Evolutionary conservation across 2,888 invertebrate genomes (phyloP), one percentile per base, ranked within the genome.

Genomic region (Monochamus alternatus): DNA sequence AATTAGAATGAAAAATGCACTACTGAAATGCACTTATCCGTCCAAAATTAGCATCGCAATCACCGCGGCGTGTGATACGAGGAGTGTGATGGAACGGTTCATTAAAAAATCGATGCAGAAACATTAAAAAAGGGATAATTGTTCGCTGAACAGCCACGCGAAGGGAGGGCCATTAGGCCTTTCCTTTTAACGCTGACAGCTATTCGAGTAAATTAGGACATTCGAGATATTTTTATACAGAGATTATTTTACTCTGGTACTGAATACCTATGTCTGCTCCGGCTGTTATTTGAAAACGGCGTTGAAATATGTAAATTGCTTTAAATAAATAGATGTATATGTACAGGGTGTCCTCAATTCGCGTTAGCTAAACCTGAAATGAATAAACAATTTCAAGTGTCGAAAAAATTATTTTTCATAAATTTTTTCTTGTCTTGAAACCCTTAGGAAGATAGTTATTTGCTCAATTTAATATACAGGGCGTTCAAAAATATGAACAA

Each of bases 1-100:
- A 75, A 71, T 75, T 68, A 73, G 62, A 70, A 64, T 70, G 59
- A 67, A 74, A 74, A 74, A 74, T 66, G 47, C 65, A 75, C 7
- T 38, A 38, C 62, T 32, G 59, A 55, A 69, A 67, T 72, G 68
- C 64, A 73, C 38, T 60, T 58, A 43, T 47, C 66, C 47, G 55
- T 66, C 66, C 52, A 31, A 52, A 66, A 66, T 66, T 66, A 66
- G n/a, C 10, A 44, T 65, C 30, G 22, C 38, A 32, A 55, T 38
- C 5, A 52, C 66, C 5, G 31, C 66, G 52, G 7, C 66, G 10
- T 66, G 66, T 55, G 51, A 66, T 47, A 9, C 14, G 14, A 43
- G 12, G 22, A 43, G 12, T 30, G 47, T 5, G n/a, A 51, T 52
- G 32, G 32, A 52, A 66, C 30, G 52, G 31, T n/a, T n/a, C n/a